phyloP scores from a whole-genome alignment of 2,797 vertebrate species.

The Falco naumanni region DNA sequence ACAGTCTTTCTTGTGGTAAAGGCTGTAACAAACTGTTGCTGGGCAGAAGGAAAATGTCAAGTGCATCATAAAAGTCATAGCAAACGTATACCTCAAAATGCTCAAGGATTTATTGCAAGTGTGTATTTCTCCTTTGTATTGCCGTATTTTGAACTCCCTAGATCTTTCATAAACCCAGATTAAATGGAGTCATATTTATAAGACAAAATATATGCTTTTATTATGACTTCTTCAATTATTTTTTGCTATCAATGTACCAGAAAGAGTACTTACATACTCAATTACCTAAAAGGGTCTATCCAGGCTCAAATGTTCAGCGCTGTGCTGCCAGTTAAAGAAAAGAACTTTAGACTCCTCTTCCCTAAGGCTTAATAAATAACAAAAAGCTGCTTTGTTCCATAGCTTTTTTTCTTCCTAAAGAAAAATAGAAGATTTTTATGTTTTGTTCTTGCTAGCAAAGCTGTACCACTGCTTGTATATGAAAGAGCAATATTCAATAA shows the following conservation, averaged over 20 bases:
- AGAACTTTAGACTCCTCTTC: background rate
- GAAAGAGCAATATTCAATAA: background rate
- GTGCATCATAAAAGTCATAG: background rate
- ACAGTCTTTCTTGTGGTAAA: background rate
- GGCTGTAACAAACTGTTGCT: background rate
- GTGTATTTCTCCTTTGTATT: background rate
- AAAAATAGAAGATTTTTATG: background rate
- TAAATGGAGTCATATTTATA: background rate
- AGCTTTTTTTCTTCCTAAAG: background rate
- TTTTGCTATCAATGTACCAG: background rate
- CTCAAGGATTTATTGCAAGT: background rate
- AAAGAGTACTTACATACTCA: background rate
- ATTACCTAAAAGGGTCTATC: background rate
- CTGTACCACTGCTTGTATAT: background rate
- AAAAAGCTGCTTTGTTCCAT: background rate
- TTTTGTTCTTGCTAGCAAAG: background rate
- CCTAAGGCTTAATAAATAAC: background rate
- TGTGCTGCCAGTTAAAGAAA: background rate
- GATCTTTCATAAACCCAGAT: background rate
- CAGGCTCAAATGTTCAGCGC: background rate
- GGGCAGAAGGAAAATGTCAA: conserved; percentile 4
- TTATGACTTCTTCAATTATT: background rate
- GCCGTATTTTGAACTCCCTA: background rate
- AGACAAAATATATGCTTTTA: background rate
- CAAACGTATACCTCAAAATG: background rate